A percentile compares a stretch with the other conserved stretches of the same genome.
phyloP scores from a whole-genome alignment of 2,113 vertebrate genomes.

The Mesoclemmys tuberculata region DNA sequence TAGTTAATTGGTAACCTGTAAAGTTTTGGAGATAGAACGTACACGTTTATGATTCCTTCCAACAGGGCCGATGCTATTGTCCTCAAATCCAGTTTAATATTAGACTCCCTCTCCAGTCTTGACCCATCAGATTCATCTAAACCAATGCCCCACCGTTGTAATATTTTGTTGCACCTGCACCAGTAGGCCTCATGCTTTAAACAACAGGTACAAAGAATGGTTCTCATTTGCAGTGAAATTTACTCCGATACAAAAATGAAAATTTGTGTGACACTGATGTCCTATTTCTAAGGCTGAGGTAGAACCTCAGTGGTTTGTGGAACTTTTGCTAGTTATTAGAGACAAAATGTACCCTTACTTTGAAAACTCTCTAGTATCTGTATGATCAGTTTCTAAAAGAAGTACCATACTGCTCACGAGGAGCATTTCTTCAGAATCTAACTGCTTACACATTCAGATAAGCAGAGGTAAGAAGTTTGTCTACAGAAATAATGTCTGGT shows the following conservation, averaged over 20 bases:
- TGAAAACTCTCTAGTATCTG: conserved; percentile 11
- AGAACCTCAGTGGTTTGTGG: not conserved
- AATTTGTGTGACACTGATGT: not conserved
- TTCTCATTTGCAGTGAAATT: not conserved
- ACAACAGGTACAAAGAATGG: not conserved
- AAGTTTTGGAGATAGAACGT: too few relatives aligned
- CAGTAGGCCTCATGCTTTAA: not conserved
- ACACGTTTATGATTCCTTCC: not conserved
- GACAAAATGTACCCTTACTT: not conserved
- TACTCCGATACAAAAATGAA: not conserved
- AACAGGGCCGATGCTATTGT: not conserved
- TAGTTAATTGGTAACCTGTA: not conserved
- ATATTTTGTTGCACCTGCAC: not conserved
- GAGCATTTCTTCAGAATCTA: not conserved
- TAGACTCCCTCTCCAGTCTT: not conserved
- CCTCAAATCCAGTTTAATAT: not conserved
- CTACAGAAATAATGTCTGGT: not conserved
- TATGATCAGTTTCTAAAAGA: not conserved
- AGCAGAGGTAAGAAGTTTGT: not conserved
- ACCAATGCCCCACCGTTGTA: not conserved
- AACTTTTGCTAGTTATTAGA: not conserved
- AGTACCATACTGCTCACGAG: not conserved
- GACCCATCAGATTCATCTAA: not conserved
- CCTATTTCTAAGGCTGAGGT: not conserved
- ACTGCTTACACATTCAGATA: conserved; percentile 19